Base-by-base conservation (phyloP, 2,113 vertebrate genomes). In the Antennarius striatus region DNA sequence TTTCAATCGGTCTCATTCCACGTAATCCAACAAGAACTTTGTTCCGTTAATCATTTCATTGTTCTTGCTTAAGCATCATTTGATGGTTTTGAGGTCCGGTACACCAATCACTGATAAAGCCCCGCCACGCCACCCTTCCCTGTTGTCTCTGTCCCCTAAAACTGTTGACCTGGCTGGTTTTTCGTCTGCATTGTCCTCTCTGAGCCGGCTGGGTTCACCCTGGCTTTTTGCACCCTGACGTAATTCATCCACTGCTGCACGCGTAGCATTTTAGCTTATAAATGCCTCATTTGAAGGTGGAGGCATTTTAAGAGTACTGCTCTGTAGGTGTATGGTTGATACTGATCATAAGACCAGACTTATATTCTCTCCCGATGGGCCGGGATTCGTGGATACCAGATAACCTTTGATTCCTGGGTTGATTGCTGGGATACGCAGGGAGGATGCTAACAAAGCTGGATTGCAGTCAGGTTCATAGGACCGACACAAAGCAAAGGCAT, bases 201-300 rank as follows among this genome's bases (percentile, higher is more conserved):
- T 30, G 77, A 79, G 67, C 78, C 62, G 49, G 67, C 63, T 49
- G 64, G 74, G 58, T 63, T 80, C 80, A 80, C 65, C 69, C 79
- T 77, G 71, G 2, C 45, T 74, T 68, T 67, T 71, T 43, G 50
- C 61, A 12, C 52, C 10, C 28, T 70, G 69, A 63, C 58, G 47
- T 57, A 63, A 71, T 68, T 45, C 79, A 39, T 36, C 47, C 63
- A 22, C 4, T 13, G 46, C 48, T 79, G 55, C 72, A 46, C 53
- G 49, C 56, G 60, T 48, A 50, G 66, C 87, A 79, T 49, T 83
- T 81, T 43, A 52, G 55, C 48, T 74, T 69, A 80, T 17, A 51
- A 51, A 29, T 28, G 50, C 48, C 22, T 10, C 48, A n/a, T 6
- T 50, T 50, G 15, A 48, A 49, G 16, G 3, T 6, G 14, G 15